Evolutionary conservation across 1,140 invertebrate species (phyloP).

Genomic region (Heliconius nattereri): DNA sequence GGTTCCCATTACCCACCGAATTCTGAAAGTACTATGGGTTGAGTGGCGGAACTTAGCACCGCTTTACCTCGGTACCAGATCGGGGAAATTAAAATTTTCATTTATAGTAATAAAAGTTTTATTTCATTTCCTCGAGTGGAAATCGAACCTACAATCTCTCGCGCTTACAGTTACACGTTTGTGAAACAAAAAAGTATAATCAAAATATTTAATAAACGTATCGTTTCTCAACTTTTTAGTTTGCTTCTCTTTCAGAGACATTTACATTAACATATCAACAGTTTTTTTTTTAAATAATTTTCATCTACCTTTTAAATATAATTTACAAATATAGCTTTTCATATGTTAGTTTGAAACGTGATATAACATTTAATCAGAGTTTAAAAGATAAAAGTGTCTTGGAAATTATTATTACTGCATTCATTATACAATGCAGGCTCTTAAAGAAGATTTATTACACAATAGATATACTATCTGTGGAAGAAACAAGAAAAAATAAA

Average conservation of each 20-base stretch:
- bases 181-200: not conserved
- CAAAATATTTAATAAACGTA: not conserved
- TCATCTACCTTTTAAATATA: not conserved
- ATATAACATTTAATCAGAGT: slow-evolving; percentile 8
- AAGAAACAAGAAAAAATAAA: slow-evolving; percentile 43
- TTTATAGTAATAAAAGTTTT: no score
- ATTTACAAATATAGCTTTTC: not conserved
- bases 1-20: no score
- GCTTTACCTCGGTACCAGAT: no score
- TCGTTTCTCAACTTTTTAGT: not conserved
- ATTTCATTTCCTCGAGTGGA: no score
- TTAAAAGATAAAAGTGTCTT: not conserved
- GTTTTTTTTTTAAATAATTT: not conserved
- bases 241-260: no score
- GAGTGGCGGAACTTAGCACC: no score
- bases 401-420: slow-evolving; percentile 4
- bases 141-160: no score
- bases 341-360: not conserved
- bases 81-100: no score
- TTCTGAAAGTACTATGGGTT: no score
- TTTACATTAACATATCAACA: not conserved
- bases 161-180: no score
- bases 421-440: slow-evolving; percentile 10
- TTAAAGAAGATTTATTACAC: slow-evolving; percentile 20
- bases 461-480: slow-evolving; percentile 30